A percentile compares a stretch with the other conserved stretches of the same genome.
These are phyloP conservation scores for Conistra vaccinii DNA, from an alignment of 2,888 invertebrate species.

Conservation along the genomic window DNA sequence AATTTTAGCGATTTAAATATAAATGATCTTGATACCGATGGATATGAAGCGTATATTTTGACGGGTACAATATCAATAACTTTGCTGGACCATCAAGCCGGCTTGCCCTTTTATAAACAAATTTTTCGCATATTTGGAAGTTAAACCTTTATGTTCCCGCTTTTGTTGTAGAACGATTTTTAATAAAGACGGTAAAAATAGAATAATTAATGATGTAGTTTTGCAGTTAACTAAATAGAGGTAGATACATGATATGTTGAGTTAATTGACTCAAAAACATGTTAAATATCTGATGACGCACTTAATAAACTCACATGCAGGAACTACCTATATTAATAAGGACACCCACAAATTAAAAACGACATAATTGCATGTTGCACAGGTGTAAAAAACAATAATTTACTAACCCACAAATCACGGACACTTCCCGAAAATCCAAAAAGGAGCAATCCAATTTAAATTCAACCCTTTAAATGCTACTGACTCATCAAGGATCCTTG, in stretches of 20 bases:
- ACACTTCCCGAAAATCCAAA: conserved; percentile 64
- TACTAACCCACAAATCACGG: conserved; percentile 54
- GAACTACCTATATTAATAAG: conserved; percentile 10
- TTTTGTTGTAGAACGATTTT: neutral
- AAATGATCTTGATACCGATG: conserved; percentile 33
- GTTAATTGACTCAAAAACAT: neutral
- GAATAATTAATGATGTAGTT: no score
- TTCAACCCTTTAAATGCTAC: conserved; percentile 47
- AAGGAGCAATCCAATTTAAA: conserved; percentile 59
- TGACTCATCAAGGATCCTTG: conserved; percentile 50
- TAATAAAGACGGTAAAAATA: neutral
- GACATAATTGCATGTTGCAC: conserved; percentile 40
- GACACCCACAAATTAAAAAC: conserved; percentile 24
- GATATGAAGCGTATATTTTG: conserved; percentile 31
- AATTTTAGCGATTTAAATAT: conserved; percentile 50
- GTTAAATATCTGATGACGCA: neutral
- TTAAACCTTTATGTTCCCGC: neutral
- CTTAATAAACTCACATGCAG: conserved; percentile 11
- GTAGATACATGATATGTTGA: neutral
- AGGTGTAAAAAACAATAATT: conserved; percentile 57
- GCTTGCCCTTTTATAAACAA: neutral
- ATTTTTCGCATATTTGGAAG: neutral
- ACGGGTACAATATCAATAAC: conserved; percentile 34
- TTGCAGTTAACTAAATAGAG: neutral
- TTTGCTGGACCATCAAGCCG: conserved; percentile 2